Evolutionary conservation across 2,888 invertebrate genomes (phyloP).

Genomic region (Nipponacmea schrenckii): DNA sequence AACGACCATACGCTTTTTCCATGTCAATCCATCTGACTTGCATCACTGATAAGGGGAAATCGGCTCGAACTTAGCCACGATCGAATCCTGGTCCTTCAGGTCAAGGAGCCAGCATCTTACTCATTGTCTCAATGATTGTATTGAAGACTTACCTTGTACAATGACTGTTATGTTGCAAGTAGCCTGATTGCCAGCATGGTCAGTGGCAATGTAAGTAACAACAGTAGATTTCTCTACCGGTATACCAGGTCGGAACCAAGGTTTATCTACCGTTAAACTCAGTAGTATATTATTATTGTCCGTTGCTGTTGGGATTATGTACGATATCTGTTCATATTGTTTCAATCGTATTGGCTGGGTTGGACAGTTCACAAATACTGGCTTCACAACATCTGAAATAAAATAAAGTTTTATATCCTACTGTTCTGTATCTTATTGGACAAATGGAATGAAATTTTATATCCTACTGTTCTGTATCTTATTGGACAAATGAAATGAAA

Average conservation of each 20-base stretch:
- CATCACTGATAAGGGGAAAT: no score
- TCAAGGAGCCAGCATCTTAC: no score
- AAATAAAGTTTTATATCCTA: no score
- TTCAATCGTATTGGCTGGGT: slow-evolving; percentile 8
- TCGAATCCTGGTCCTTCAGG: no score
- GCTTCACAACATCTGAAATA: slow-evolving; percentile 30
- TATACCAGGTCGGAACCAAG: slow-evolving; percentile 25
- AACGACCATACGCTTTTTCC: no score
- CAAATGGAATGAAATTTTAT: no score
- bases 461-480: no score
- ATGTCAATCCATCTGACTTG: no score
- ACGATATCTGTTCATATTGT: slow-evolving; percentile 15
- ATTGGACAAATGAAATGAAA: no score
- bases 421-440: no score
- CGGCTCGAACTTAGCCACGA: no score
- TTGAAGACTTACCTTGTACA: slow-evolving; percentile 16
- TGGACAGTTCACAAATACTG: slow-evolving; percentile 29
- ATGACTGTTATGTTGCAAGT: slow-evolving; percentile 93
- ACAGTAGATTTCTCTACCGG: slow-evolving; percentile 60
- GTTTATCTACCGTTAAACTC: slow-evolving; percentile 25
- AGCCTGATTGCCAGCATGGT: slow-evolving; percentile 95
- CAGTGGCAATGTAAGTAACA: slow-evolving; percentile 94
- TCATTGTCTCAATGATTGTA: no score
- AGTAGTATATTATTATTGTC: slow-evolving; percentile 32
- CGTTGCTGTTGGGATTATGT: slow-evolving; percentile 19